A percentile compares a stretch with the other conserved stretches of the same genome.
Evolutionary conservation across 1,140 invertebrate genomes (phyloP).

Genomic region (Oreohelix idahoensis): DNA sequence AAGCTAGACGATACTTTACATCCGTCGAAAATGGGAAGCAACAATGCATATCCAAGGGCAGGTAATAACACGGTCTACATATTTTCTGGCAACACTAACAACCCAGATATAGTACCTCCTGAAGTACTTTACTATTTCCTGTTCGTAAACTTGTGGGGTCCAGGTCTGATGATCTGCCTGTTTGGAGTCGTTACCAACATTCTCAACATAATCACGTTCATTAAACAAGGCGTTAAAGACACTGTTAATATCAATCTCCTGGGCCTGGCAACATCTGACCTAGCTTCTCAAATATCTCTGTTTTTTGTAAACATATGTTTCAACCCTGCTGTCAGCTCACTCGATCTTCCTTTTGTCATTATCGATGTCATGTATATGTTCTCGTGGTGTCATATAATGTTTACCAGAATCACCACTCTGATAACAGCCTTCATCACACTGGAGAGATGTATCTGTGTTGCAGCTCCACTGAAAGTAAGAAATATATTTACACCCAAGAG

Average conservation of each 20-base stretch:
- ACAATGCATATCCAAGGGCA: no score
- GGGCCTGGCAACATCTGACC: background rate
- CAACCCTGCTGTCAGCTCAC: background rate
- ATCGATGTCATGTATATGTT: constrained; percentile 10
- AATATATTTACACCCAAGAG: constrained; percentile 14
- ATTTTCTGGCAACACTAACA: background rate
- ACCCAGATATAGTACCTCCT: background rate
- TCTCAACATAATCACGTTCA: background rate
- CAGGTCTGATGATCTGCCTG: background rate
- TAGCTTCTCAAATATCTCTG: background rate
- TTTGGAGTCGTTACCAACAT: constrained; percentile 10
- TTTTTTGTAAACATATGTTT: background rate
- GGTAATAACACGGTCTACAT: no score
- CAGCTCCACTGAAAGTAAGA: constrained; percentile 14
- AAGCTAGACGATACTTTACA: no score
- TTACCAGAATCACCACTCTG: constrained; percentile 16
- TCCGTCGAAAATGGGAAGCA: no score
- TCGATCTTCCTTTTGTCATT: constrained; percentile 7
- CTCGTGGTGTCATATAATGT: constrained; percentile 8
- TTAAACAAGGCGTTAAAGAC: constrained; percentile 3
- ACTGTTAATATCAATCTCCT: constrained; percentile 11
- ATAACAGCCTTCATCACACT: constrained; percentile 25
- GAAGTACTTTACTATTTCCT: background rate
- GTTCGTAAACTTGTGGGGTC: background rate
- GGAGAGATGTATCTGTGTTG: constrained; percentile 14